Conservation (phyloP, 2,888 invertebrate species). For the Patella depressa region DNA sequence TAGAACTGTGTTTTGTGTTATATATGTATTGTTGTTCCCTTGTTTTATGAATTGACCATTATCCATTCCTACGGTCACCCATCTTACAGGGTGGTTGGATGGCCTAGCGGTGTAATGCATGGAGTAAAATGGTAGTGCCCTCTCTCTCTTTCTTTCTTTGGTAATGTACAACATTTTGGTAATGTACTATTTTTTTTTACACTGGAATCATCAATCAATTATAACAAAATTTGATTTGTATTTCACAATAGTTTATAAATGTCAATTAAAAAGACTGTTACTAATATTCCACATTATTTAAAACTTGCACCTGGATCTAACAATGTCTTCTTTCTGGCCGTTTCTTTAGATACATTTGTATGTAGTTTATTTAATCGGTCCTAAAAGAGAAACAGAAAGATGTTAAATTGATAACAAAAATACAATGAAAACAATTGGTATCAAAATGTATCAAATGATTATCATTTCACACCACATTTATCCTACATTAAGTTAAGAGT, state of each 20-base stretch:
- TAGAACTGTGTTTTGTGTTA: no score
- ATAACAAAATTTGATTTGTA: not conserved
- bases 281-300: not conserved
- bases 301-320: slow-evolving; percentile 51
- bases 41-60: no score
- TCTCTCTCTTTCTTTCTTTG: no score
- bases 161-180: no score
- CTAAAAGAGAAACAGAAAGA: slow-evolving; percentile 68
- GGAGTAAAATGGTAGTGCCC: no score
- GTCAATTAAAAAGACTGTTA: no score
- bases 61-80: no score
- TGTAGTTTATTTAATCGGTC: slow-evolving; percentile 88
- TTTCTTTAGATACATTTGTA: slow-evolving; percentile 85
- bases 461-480: not conserved
- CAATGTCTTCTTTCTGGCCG: slow-evolving; percentile 74
- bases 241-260: not conserved
- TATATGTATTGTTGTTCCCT: no score
- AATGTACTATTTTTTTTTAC: no score
- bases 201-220: no score
- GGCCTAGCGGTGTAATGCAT: no score
- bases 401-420: not conserved
- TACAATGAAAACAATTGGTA: not conserved
- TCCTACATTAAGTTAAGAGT: not conserved
- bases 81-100: no score
- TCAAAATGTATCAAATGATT: not conserved